phyloP scores from a whole-genome alignment of 2,113 vertebrate genomes.

The Calidris pugnax region DNA sequence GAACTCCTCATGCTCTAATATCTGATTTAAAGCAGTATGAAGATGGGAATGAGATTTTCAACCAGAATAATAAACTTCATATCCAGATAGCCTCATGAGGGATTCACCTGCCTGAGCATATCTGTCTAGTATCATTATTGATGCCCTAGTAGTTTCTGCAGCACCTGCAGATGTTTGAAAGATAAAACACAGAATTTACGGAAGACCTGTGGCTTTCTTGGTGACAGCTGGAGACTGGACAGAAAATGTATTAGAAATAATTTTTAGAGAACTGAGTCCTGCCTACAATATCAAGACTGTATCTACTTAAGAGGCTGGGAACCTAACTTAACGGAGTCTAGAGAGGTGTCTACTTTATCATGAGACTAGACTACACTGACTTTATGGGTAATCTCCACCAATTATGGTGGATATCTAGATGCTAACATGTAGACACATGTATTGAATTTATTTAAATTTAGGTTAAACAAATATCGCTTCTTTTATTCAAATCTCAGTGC shows the following conservation, averaged over 20 bases:
- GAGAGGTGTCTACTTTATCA: not conserved
- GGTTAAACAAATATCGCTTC: not conserved
- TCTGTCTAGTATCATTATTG: not conserved
- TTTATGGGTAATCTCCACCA: not conserved
- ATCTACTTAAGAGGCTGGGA: not conserved
- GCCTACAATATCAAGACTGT: not conserved
- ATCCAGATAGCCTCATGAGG: not conserved
- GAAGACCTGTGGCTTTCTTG: not conserved
- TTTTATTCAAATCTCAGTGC: not conserved
- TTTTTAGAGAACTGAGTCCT: not conserved
- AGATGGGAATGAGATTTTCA: conserved; percentile 14
- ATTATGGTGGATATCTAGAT: not conserved
- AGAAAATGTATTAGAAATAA: not conserved
- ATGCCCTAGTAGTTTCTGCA: not conserved
- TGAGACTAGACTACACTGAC: not conserved
- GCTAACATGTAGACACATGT: rapidly evolving
- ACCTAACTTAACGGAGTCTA: not conserved
- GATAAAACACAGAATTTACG: not conserved
- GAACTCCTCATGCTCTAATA: not conserved
- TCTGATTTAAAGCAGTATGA: not conserved
- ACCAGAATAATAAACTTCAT: not conserved
- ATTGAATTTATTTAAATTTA: not conserved
- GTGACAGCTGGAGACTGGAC: not conserved
- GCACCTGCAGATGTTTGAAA: not conserved
- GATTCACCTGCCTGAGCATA: not conserved